These are phyloP conservation scores for Tetramorium parvispinum DNA, from an alignment of 1,140 invertebrate species.

Conservation along the genomic window DNA sequence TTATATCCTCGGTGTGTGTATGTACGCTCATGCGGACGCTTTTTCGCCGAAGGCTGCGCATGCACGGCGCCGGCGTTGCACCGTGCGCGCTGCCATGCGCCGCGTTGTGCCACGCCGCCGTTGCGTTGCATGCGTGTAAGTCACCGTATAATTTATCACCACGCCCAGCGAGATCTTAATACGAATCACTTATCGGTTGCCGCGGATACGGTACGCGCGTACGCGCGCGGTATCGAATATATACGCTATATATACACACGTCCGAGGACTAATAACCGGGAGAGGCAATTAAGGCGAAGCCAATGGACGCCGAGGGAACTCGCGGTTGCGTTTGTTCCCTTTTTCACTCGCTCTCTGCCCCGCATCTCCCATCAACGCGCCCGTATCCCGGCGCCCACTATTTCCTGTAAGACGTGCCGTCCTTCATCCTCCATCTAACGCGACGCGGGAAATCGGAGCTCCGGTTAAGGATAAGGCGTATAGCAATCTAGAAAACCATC, in stretches of 20 bases:
- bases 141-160: conserved; percentile 78
- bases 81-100: conserved; percentile 68
- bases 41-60: conserved; percentile 63
- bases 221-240: conserved; percentile 14
- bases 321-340: conserved; percentile 18
- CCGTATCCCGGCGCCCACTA: not conserved
- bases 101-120: conserved; percentile 43
- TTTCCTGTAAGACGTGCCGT: conserved; percentile 18
- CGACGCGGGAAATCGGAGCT: conserved; percentile 10
- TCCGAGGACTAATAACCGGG: conserved; percentile 70
- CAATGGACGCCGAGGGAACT: conserved; percentile 59
- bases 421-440: not conserved
- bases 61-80: conserved; percentile 1
- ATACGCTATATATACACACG: conserved; percentile 26
- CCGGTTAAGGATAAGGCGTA: conserved; percentile 8
- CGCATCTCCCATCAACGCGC: not conserved
- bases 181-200: conserved; percentile 77
- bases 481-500: conserved; percentile 67
- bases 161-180: conserved; percentile 79
- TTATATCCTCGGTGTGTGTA: not conserved
- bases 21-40: conserved; percentile 31
- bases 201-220: conserved; percentile 41
- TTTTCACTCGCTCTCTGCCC: conserved; percentile 29
- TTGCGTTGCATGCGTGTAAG: conserved; percentile 69
- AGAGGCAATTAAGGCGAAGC: conserved; percentile 72